Evolutionary conservation across 2,797 vertebrate genomes (phyloP).

Genomic region (Phaenicophaeus curvirostris): DNA sequence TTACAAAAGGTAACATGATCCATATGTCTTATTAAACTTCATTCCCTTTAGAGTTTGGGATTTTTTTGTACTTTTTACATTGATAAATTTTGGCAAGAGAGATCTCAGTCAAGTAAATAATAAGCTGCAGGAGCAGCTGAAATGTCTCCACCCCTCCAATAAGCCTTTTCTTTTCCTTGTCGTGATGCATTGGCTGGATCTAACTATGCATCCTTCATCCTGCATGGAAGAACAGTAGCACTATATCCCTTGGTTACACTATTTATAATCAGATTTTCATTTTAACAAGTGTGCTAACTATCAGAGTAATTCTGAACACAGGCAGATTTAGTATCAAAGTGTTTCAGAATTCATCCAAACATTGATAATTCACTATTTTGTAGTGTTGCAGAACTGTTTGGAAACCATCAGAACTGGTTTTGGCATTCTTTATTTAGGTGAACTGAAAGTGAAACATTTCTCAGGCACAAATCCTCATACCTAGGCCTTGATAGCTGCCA

Average conservation of each 20-base stretch:
- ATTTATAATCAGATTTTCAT: background rate
- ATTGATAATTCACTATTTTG: background rate
- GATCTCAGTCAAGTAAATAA: background rate
- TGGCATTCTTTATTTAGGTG: background rate
- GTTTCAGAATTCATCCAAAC: background rate
- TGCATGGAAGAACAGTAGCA: background rate
- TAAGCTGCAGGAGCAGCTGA: background rate
- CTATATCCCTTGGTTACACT: background rate
- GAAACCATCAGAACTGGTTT: background rate
- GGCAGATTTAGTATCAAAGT: background rate
- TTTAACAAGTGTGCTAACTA: background rate
- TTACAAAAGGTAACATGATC: conserved; percentile 30
- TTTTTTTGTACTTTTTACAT: background rate
- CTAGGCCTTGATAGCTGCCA: background rate
- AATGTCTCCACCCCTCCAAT: background rate
- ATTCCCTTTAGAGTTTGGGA: background rate
- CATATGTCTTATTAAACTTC: background rate
- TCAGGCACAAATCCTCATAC: background rate
- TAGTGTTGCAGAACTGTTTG: background rate
- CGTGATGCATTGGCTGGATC: background rate
- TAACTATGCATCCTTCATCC: background rate
- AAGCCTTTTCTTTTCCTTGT: background rate
- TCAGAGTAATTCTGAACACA: background rate
- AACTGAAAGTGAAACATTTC: background rate
- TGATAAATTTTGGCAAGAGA: background rate